These are phyloP conservation scores for Tachina fera DNA, from an alignment of 2,888 invertebrate species.

Conservation along the genomic window DNA sequence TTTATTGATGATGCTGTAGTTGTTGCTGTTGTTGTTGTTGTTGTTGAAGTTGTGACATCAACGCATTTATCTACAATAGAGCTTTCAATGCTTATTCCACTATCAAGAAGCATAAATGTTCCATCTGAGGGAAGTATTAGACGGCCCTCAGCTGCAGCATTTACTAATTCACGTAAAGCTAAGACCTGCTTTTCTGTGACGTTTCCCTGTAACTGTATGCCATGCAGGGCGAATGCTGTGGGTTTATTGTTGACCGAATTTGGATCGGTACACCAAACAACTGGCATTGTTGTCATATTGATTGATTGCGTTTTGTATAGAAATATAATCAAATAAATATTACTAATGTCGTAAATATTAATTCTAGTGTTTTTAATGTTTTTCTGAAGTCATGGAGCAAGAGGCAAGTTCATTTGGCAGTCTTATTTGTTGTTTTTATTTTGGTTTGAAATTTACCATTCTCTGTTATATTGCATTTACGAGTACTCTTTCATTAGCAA, in stretches of 20 bases:
- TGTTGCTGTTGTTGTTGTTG: conserved; percentile 67
- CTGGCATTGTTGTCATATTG: conserved; percentile 82
- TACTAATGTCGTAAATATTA: background rate
- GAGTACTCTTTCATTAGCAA: background rate
- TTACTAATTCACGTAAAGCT: conserved; percentile 82
- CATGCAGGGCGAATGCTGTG: conserved; percentile 82
- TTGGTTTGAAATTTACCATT: conserved; percentile 8
- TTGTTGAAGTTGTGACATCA: conserved; percentile 55
- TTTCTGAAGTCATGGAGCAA: background rate
- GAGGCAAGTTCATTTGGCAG: conserved; percentile 49
- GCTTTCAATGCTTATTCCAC: conserved; percentile 82
- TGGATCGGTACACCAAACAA: conserved; percentile 83
- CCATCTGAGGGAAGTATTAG: conserved; percentile 83
- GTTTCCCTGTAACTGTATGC: conserved; percentile 83
- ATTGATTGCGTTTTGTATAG: background rate
- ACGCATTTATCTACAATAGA: conserved; percentile 76
- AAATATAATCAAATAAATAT: background rate
- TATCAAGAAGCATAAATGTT: conserved; percentile 82
- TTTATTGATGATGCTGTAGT: conserved; percentile 5
- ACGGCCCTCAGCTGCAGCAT: conserved; percentile 83
- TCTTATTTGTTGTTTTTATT: conserved; percentile 36
- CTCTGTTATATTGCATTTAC: background rate
- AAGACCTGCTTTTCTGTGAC: conserved; percentile 83
- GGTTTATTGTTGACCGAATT: conserved; percentile 83
- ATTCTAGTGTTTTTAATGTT: background rate